These are phyloP conservation scores for Gymnorhina tibicen DNA, from an alignment of 2,113 vertebrate genomes.

Conservation along the genomic window DNA sequence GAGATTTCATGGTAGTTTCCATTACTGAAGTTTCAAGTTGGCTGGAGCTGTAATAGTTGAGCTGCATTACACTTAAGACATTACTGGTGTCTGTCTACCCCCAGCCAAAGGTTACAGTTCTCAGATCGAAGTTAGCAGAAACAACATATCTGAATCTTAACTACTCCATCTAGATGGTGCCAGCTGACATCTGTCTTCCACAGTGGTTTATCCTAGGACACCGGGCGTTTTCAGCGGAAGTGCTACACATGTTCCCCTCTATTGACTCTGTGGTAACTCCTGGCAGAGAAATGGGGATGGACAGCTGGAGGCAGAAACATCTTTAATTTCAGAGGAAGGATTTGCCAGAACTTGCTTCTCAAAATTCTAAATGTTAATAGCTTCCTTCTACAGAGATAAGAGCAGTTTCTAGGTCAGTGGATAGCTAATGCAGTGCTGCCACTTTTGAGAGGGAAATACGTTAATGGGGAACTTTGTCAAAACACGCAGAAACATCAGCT, in stretches of 20 bases:
- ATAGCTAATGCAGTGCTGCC: background rate
- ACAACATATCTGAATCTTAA: background rate
- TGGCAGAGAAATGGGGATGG: background rate
- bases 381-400: background rate
- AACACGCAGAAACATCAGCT: background rate
- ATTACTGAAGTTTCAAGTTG: background rate
- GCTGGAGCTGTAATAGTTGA: background rate
- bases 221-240: background rate
- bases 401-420: background rate
- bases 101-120: background rate
- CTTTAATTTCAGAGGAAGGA: background rate
- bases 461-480: background rate
- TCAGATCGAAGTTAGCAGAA: background rate
- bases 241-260: background rate
- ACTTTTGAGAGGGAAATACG: background rate
- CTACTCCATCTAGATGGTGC: background rate
- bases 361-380: background rate
- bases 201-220: background rate
- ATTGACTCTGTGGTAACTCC: background rate
- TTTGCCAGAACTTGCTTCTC: background rate
- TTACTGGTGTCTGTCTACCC: background rate
- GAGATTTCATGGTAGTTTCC: conserved; percentile 13
- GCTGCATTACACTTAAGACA: background rate
- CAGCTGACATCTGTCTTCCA: background rate
- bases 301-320: conserved; percentile 10